phyloP scores from a whole-genome alignment of 2,113 vertebrate species.

The Eubucco bourcierii region DNA sequence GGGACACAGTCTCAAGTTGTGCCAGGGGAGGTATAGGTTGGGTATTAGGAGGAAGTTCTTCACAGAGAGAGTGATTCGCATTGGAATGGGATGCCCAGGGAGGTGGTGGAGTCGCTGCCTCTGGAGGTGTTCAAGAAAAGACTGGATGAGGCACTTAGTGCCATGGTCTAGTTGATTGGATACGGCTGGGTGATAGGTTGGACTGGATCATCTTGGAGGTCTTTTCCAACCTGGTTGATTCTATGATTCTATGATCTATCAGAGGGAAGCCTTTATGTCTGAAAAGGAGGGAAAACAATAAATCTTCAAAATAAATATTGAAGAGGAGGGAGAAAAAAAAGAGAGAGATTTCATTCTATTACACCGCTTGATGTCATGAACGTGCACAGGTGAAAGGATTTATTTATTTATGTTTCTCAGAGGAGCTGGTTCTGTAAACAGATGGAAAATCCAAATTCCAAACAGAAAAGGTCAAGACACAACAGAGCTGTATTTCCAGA shows the following conservation, averaged over 20 bases:
- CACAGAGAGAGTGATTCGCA: no score
- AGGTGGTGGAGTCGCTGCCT: no score
- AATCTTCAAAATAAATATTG: slow-evolving; percentile 51
- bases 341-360: slow-evolving; percentile 42
- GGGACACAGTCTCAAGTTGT: no score
- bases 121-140: no score
- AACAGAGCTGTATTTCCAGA: neutral
- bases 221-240: no score
- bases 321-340: slow-evolving; percentile 23
- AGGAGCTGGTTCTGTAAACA: slow-evolving; percentile 8
- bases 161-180: no score
- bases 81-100: no score
- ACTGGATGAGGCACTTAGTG: no score
- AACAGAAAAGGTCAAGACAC: slow-evolving; percentile 6
- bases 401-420: slow-evolving; percentile 6
- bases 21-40: no score
- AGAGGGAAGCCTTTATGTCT: slow-evolving; percentile 45
- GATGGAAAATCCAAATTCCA: neutral
- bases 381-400: slow-evolving; percentile 8
- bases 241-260: slow-evolving; percentile 1
- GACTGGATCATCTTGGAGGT: no score
- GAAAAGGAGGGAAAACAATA: slow-evolving; percentile 13
- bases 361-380: slow-evolving; percentile 35
- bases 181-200: no score
- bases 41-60: no score